phyloP scores from a whole-genome alignment of 2,113 vertebrate genomes.

The Vireo altiloquus region DNA sequence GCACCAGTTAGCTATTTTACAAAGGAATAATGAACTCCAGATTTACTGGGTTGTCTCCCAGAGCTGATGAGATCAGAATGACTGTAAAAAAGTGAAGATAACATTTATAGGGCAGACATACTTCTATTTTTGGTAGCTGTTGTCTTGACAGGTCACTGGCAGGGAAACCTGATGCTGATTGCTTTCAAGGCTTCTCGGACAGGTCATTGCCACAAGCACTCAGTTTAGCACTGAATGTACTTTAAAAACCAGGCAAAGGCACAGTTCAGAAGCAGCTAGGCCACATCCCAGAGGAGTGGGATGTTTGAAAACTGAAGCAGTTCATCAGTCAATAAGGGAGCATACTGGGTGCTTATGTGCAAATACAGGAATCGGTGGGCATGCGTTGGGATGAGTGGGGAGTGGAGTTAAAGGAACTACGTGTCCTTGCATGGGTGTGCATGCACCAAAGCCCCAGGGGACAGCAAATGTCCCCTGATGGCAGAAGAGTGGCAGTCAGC shows the following conservation, averaged over 20 bases:
- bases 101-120: background rate
- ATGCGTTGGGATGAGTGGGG: accelerated
- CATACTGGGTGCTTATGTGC: background rate
- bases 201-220: background rate
- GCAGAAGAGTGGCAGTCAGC: background rate
- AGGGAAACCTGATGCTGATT: background rate
- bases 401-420: background rate
- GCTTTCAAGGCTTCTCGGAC: background rate
- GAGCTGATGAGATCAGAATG: background rate
- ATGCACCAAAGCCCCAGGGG: background rate
- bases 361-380: background rate
- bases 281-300: background rate
- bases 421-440: background rate
- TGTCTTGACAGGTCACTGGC: background rate
- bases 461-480: background rate
- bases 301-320: background rate
- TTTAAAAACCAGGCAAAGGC: background rate
- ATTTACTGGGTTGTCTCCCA: background rate
- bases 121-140: background rate
- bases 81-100: background rate
- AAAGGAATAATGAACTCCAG: background rate
- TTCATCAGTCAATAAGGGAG: background rate
- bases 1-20: background rate
- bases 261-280: background rate
- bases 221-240: background rate